phyloP scores from a whole-genome alignment of 1,140 invertebrate species.

The Probaryconus sp. region DNA sequence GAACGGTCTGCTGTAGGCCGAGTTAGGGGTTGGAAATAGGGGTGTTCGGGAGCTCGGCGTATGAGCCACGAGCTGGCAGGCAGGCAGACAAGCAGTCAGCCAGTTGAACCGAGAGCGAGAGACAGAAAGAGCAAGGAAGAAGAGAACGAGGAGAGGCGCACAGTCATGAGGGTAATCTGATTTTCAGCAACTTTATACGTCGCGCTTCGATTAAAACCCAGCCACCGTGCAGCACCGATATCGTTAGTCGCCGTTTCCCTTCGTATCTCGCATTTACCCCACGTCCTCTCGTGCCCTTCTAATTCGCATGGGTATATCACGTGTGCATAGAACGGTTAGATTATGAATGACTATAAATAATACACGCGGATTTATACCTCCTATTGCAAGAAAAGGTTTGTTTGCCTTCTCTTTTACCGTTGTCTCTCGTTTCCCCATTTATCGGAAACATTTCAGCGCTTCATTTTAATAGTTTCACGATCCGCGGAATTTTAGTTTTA shows the following conservation, averaged over 20 bases:
- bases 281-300: conserved; percentile 48
- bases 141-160: conserved; percentile 37
- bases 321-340: conserved; percentile 45
- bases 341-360: conserved; percentile 55
- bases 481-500: no score
- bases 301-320: conserved; percentile 56
- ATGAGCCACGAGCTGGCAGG: conserved; percentile 6
- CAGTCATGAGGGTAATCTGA: conserved; percentile 71
- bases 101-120: conserved; percentile 12
- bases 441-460: no score
- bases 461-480: no score
- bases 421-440: no score
- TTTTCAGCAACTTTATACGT: conserved; percentile 77
- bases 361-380: conserved; percentile 35
- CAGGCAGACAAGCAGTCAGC: not conserved
- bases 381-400: no score
- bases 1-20: not conserved
- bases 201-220: conserved; percentile 77
- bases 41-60: not conserved
- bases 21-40: not conserved
- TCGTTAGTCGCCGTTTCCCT: conserved; percentile 67
- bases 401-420: no score
- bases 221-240: conserved; percentile 72
- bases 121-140: conserved; percentile 2
- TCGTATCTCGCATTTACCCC: conserved; percentile 55